Evolutionary conservation across 2,888 invertebrate species (phyloP), one percentile per base, ranked within the genome.

Genomic region (Drosophila neutralis): DNA sequence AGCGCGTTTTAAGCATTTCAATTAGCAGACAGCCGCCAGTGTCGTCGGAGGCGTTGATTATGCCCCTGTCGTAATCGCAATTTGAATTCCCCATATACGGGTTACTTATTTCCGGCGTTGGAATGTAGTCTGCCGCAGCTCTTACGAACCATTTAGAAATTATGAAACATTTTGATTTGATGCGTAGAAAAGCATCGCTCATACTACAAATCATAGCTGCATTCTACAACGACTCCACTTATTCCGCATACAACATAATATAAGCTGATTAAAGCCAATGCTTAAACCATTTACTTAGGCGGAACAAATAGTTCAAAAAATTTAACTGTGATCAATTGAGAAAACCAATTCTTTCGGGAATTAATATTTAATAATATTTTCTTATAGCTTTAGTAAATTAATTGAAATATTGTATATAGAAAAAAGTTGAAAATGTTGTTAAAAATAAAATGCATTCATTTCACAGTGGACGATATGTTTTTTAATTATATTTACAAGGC

Each of bases 1-100:
- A 82, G 87, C 86, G 89, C 87, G 89, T 88, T 90, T 82, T 83
- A 77, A 78, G 71, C 87, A 90, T 83, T 87, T 87, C 83, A 90
- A 87, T 87, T 86, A 88, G 73, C 61, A 62, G 56, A 15, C 35
- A 35, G 60, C 42, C 15, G 27, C 31, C 10, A 56, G 57, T 29
- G 33, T 48, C 10, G 33, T 57, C 49, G 45, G 51, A 31, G 70
- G 64, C 62, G 54, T 71, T 57, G 31, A 70, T 65, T 57, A 42
- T 40, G 49, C 36, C 38, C 27, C 56, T 36, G 56, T 56, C 35
- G 35, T 31, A 54, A 36, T 57, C 24, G 27, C 53, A 42, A 79
- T 71, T 71, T 61, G 60, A 69, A 45, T 69, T 62, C 29, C 59
- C 56, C 62, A 49, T 4, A 68, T 65, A 62, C 71, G 54, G 42